phyloP scores from a whole-genome alignment of 1,140 invertebrate species.

The Aradophagus sp. region DNA sequence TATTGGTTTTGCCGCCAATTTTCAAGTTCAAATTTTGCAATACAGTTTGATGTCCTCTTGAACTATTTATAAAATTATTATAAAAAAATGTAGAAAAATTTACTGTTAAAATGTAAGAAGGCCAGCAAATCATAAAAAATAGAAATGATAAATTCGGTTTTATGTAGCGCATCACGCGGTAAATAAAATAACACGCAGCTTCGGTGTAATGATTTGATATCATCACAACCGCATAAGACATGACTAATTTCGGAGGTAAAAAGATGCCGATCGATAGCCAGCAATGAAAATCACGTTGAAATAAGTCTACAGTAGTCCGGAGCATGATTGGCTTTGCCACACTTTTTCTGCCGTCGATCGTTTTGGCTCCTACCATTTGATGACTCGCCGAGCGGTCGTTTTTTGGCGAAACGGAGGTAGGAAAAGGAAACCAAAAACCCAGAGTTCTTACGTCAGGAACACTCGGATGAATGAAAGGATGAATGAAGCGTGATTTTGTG shows the following conservation, averaged over 20 bases:
- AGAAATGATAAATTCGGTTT: too few species aligned
- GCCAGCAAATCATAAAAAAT: too few species aligned
- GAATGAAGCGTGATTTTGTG: conserved; percentile 69
- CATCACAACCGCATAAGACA: conserved; percentile 12
- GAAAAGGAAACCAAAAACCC: conserved; percentile 33
- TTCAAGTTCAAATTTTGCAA: too few species aligned
- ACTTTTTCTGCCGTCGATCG: conserved; percentile 70
- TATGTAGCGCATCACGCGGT: too few species aligned
- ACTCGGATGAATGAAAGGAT: conserved; percentile 69
- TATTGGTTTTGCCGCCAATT: too few species aligned
- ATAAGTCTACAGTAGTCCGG: conserved; percentile 61
- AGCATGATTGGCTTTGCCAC: conserved; percentile 66
- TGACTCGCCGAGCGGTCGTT: conserved; percentile 63
- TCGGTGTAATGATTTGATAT: conserved; percentile 7
- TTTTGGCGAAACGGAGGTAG: conserved; percentile 50
- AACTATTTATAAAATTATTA: too few species aligned
- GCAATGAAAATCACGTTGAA: conserved; percentile 47
- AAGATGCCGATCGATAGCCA: conserved; percentile 12
- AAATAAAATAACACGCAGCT: too few species aligned
- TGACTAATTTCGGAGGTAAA: conserved; percentile 13
- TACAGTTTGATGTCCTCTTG: too few species aligned
- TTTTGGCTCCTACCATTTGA: conserved; percentile 67
- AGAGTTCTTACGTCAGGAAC: conserved; percentile 33
- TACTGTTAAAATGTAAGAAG: too few species aligned
- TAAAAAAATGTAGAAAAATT: too few species aligned